A percentile compares a stretch with the other conserved stretches of the same genome.
Conservation (phyloP, 2,797 vertebrate genomes). For the Pseudocheirus occidentalis region DNA sequence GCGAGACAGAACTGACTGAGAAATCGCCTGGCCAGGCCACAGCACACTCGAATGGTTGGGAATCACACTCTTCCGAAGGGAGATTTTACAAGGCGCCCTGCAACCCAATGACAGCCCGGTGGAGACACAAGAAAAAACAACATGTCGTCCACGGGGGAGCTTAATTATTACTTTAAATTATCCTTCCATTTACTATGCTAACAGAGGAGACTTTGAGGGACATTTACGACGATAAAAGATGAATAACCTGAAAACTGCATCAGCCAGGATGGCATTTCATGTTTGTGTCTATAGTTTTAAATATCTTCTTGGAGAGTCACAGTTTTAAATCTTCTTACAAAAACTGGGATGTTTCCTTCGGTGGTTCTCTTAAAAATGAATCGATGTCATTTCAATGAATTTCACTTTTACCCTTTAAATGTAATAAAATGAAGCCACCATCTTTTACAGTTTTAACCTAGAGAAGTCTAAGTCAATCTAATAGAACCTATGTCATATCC, state of each 20-base stretch:
- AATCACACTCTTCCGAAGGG: background rate
- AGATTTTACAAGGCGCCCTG: background rate
- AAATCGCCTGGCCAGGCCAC: background rate
- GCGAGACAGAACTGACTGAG: slow-evolving; percentile 33
- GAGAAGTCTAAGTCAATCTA: background rate
- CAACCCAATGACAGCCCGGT: slow-evolving; percentile 9
- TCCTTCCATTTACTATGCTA: background rate
- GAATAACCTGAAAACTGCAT: background rate
- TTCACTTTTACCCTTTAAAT: background rate
- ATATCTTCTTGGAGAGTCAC: background rate
- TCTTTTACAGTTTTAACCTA: background rate
- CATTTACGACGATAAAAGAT: background rate
- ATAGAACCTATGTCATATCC: background rate
- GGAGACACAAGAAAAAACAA: background rate
- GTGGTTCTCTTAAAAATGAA: background rate
- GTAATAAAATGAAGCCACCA: background rate
- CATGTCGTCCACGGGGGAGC: background rate
- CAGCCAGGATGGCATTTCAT: background rate
- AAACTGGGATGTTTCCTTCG: background rate
- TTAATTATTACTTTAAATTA: background rate
- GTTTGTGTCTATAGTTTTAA: background rate
- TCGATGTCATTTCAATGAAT: background rate
- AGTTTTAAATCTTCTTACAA: background rate
- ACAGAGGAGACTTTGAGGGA: background rate
- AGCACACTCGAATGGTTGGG: slow-evolving; percentile 5